These are phyloP conservation scores for Drosophila equinoxialis DNA, from an alignment of 1,140 invertebrate species.

Conservation along the genomic window DNA sequence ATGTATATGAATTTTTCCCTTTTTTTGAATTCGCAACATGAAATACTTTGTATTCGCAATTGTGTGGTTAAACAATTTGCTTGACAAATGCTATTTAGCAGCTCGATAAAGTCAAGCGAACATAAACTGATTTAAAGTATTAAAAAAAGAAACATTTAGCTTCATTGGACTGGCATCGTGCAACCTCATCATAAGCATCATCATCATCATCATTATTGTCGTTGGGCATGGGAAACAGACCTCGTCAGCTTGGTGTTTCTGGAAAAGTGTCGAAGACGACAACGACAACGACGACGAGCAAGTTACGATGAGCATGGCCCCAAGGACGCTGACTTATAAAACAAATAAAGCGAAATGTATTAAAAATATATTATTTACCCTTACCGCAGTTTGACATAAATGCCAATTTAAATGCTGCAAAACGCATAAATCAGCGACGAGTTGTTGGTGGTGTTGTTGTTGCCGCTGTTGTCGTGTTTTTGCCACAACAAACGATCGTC, in stretches of 20 bases:
- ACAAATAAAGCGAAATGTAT: constrained; percentile 78
- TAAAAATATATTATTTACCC: constrained; percentile 75
- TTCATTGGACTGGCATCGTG: constrained; percentile 15
- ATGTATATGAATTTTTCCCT: too few relatives aligned
- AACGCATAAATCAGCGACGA: constrained; percentile 75
- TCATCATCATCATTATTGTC: constrained; percentile 22
- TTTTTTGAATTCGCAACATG: neutral
- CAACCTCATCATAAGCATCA: constrained; percentile 37
- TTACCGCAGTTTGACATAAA: constrained; percentile 78
- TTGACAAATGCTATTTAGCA: constrained; percentile 36
- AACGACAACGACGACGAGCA: constrained; percentile 39
- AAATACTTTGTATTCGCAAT: constrained; percentile 2
- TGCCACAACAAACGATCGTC: constrained; percentile 70
- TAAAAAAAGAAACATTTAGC: constrained; percentile 15
- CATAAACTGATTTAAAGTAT: constrained; percentile 24
- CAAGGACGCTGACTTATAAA: constrained; percentile 71
- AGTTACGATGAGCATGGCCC: constrained; percentile 44
- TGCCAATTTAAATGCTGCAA: constrained; percentile 80
- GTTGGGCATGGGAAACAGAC: constrained; percentile 63
- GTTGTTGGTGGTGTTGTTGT: constrained; percentile 20
- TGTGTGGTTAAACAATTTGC: constrained; percentile 67
- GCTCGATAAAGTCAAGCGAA: constrained; percentile 46
- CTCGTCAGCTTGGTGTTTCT: constrained; percentile 29
- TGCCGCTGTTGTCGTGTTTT: constrained; percentile 32
- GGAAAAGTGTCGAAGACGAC: constrained; percentile 70